Base-by-base conservation (phyloP, 2,797 vertebrate genomes). In the Acrossocheilus fasciatus region DNA sequence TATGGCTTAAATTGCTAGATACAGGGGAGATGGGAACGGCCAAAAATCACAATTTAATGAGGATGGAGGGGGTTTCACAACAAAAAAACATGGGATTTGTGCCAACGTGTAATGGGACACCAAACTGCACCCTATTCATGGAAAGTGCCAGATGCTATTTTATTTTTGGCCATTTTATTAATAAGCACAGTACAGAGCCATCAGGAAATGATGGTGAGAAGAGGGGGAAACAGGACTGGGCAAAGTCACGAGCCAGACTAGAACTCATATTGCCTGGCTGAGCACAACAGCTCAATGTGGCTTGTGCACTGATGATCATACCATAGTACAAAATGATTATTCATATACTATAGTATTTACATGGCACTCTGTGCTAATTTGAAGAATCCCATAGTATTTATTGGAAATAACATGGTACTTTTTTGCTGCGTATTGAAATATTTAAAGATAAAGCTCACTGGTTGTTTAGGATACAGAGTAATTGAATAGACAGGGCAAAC, bases 381-480 rank as follows among this genome's bases (percentile, higher is more conserved):
- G 17, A 18, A 69, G 66, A 39, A 69, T 39, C 66, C 15, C 57
- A 45, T 18, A 26, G 36, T 30, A 80, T 39, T 69, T 39, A 79
- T 62, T 59, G 54, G 39, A 79, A 62, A 64, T 79, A 26, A 26
- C 23, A 62, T 39, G 12, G 50, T 79, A 17, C 6, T 64, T 77
- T 34, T 30, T 76, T 52, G 73, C 11, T 20, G 41, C 17, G 18
- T 39, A 50, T 39, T 50, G 30, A 50, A 52, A 47, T 81, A 15
- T 52, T 36, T 52, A 4, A 81, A 68, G 20, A 50, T 52, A 72
- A 80, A 75, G 52, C 66, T 68, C 66, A 39, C 30, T 36, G 45
- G 9, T 64, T 68, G 73, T 82, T 88, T 34, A 87, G 12, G 26
- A 81, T 34, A 69, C 43, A 90, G 89, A 90, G 66, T 89, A 88